Evolutionary conservation across 2,888 invertebrate species (phyloP).

Genomic region (Drosophila macrospina): DNA sequence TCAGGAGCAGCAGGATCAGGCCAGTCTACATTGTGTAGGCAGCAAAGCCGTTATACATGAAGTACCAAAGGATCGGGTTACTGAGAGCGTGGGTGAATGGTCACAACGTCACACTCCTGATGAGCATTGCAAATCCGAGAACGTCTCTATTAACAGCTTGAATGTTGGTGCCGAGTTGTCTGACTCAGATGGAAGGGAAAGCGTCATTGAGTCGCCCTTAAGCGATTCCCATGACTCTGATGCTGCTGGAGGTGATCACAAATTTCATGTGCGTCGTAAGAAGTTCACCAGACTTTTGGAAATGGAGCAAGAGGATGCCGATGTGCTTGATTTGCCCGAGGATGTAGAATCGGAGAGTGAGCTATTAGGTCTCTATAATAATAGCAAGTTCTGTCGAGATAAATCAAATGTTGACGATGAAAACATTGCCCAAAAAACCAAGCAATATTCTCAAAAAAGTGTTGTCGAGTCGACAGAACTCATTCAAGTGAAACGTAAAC

Average conservation of each 20-base stretch:
- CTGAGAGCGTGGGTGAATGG: constrained; percentile 14
- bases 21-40: constrained; percentile 21
- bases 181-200: constrained; percentile 40
- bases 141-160: constrained; percentile 41
- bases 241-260: background rate
- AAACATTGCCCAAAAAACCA: background rate
- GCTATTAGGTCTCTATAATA: constrained; percentile 16
- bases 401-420: constrained; percentile 1
- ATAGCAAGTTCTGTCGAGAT: constrained; percentile 7
- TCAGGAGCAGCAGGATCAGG: constrained; percentile 1
- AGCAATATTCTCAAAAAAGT: background rate
- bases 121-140: background rate
- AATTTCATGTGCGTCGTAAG: constrained; percentile 15
- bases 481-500: background rate
- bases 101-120: background rate
- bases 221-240: constrained; percentile 16
- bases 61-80: constrained; percentile 32
- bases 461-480: background rate
- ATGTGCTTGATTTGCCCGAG: background rate
- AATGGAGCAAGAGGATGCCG: background rate
- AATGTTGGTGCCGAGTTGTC: constrained; percentile 62
- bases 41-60: constrained; percentile 36
- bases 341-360: constrained; percentile 6
- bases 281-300: constrained; percentile 44
- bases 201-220: background rate